Evolutionary conservation across 2,888 invertebrate genomes (phyloP), one percentile per base, ranked within the genome.

Genomic region (Bombylius discolor): DNA sequence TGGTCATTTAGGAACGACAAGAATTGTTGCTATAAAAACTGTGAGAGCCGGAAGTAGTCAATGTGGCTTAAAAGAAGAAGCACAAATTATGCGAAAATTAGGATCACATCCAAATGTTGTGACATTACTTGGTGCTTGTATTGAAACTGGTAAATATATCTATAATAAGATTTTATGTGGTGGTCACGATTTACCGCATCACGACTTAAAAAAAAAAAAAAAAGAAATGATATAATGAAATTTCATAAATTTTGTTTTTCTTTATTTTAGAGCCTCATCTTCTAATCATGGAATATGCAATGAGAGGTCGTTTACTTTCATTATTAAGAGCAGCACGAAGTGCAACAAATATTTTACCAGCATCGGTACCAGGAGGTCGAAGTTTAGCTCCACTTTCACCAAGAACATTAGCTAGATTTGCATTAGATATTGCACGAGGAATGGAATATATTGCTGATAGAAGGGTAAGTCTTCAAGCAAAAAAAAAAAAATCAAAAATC

Each of bases 91-190:
- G 87, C 85, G 89, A 69, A 85, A 85, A 67, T 79, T 90, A 56
- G 87, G 87, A 33, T 84, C 84, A 3, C 90, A 90, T 75, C 84
- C 84, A 2, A 90, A 90, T 70, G 87, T 90, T 56, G 89, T 90
- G 42, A 85, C 86, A 0, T 74, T 90, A 36, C 75, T 89, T 4
- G 90, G 89, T 52, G 88, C 89, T 70, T 90, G 90, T 68, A 85
- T 89, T 47, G 87, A 88, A 69, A 83, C 83, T 78, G 89, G 89
- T 89, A 67, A 67, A 66, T 31, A 66, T 31, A 9, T 5, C 13
- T 23, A 23, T 23, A 23, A 23, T 23, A 23, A 23, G 23, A 23
- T 23, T 23, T 23, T 23, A 23, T 23, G 23, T 23, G 23, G 23
- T 23, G 23, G 23, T 23, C 23, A 23, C 23, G 23, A 23, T 23